Conservation (phyloP, 2,113 vertebrate species). For the Microcebus lehilahytsara region DNA sequence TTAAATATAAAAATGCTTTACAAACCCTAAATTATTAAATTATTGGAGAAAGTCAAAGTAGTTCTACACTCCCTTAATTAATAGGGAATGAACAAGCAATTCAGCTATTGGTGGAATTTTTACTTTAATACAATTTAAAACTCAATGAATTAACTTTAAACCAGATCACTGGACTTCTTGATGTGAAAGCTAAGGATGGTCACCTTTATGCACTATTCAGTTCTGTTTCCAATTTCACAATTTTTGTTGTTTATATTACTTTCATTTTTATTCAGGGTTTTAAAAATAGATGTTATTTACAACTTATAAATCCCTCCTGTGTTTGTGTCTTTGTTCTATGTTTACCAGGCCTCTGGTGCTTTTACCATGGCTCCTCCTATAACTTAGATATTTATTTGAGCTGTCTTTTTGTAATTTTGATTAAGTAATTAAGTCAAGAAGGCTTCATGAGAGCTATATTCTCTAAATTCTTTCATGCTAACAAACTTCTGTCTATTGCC, state of each 20-base stretch:
- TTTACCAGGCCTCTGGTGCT: background rate
- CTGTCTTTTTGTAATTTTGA: background rate
- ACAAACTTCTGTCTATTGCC: background rate
- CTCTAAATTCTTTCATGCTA: background rate
- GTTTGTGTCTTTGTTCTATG: background rate
- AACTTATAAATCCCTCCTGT: background rate
- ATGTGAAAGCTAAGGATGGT: background rate
- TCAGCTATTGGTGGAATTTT: background rate
- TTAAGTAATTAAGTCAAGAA: background rate
- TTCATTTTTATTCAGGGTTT: background rate
- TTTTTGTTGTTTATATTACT: background rate
- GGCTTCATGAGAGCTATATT: background rate
- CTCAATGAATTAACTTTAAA: background rate
- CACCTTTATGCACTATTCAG: background rate
- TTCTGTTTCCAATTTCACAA: background rate
- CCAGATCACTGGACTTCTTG: background rate
- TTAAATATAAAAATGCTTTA: slow-evolving; percentile 1
- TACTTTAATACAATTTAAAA: background rate
- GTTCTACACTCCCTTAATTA: background rate
- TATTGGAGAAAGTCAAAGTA: background rate
- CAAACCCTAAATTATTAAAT: slow-evolving; percentile 8
- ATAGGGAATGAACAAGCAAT: background rate
- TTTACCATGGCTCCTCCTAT: background rate
- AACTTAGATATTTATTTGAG: background rate
- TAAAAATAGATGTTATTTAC: background rate